These are phyloP conservation scores for Crotalus helleri DNA, from an alignment of 2,113 vertebrate species.

Conservation along the genomic window DNA sequence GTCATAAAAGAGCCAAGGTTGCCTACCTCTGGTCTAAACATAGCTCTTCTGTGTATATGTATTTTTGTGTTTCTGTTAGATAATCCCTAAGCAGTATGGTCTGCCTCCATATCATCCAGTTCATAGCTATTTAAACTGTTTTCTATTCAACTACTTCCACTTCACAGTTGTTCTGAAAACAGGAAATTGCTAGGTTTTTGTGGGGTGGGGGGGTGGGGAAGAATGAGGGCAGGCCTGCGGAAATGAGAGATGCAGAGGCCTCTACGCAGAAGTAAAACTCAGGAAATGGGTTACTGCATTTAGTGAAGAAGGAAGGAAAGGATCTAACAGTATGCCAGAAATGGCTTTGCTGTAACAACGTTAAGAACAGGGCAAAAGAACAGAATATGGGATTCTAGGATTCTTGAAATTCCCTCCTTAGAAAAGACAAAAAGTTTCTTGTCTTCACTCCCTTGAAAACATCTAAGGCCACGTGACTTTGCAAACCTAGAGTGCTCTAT, in stretches of 20 bases:
- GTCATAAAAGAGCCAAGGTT: too few species aligned
- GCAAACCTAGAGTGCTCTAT: background rate
- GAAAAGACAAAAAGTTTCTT: background rate
- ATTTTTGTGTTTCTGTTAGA: background rate
- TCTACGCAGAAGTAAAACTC: background rate
- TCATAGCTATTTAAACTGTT: background rate
- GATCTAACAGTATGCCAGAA: background rate
- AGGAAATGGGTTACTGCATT: slow-evolving; percentile 22
- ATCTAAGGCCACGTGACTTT: too few species aligned
- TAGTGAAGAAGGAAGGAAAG: background rate
- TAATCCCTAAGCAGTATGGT: background rate
- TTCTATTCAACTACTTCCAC: background rate
- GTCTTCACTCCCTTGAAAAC: background rate
- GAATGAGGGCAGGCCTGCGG: background rate
- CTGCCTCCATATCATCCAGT: background rate
- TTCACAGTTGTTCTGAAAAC: slow-evolving; percentile 23
- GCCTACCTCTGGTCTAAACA: too few species aligned
- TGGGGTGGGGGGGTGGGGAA: background rate
- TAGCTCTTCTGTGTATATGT: background rate
- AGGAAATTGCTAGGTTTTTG: slow-evolving; percentile 14
- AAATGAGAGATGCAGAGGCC: background rate
- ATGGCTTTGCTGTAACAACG: background rate
- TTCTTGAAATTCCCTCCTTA: background rate
- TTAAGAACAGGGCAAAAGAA: background rate
- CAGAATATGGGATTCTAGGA: background rate